Evolutionary conservation across 2,888 invertebrate species (phyloP), one percentile per base, ranked within the genome.

Genomic region (Sicus ferrugineus): DNA sequence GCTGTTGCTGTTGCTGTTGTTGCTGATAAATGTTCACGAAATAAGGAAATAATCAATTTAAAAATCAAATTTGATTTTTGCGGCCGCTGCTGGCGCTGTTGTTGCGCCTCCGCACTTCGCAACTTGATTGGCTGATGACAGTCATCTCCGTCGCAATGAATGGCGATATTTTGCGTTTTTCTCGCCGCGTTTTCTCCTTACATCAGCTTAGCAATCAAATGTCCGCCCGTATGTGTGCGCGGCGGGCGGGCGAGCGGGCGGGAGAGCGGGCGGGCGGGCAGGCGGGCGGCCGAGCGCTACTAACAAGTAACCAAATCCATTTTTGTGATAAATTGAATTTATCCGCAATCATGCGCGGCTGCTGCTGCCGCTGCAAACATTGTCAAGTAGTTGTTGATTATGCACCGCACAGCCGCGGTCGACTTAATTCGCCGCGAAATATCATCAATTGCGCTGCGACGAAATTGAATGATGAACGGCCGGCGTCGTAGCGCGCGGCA

Each of bases 21-120:
- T 42, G 26, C 28, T 54, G 23, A 28, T 54, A 67, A 66, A 48
- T 59, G 23, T 28, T 30, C 67, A 58, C 48, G 67, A 67, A 83
- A 84, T 83, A 82, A 83, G 84, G 83, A 83, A 83, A 83, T 82
- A 83, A 83, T 83, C 84, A 83, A 84, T 83, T 83, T 82, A 83
- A 81, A 84, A 83, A 83, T 83, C 83, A 82, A 83, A 83, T 80
- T 81, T 80, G 77, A 79, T 82, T 80, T 77, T 78, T 72, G 69
- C 65, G 69, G 77, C 75, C 77, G 70, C 72, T 59, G 63, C 52
- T 62, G n/a, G 34, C 21, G 21, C 26, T 50, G 30, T 50, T 50
- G 31, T 30, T 30, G 23, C 11, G 16, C 6, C 23, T 11, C 23
- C 21, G 28, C 28, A 28, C 26, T 54, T 54, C 14, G 54, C 42